phyloP scores from a whole-genome alignment of 1,140 invertebrate genomes.

The Penaeus japonicus region DNA sequence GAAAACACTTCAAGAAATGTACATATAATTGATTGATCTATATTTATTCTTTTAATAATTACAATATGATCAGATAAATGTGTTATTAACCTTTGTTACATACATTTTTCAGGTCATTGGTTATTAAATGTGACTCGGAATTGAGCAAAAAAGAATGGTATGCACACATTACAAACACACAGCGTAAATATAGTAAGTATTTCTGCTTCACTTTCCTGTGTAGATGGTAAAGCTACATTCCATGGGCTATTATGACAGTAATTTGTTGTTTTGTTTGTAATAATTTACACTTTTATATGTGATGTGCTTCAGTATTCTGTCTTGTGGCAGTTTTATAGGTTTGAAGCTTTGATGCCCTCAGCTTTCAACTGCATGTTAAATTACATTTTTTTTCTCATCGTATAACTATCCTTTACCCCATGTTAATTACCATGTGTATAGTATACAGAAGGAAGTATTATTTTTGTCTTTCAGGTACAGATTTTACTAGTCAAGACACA shows the following conservation, averaged over 20 bases:
- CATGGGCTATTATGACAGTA: not conserved
- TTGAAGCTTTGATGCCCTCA: no score
- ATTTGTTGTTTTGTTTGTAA: not conserved
- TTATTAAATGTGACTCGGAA: conserved; percentile 53
- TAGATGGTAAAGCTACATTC: not conserved
- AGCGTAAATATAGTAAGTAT: conserved; percentile 51
- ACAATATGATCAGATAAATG: not conserved
- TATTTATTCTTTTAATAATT: no score
- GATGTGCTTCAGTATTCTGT: no score
- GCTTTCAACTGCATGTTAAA: no score
- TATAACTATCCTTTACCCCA: no score
- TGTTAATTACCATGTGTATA: no score
- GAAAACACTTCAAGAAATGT: no score
- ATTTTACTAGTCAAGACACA: conserved; percentile 47
- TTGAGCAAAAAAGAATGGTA: conserved; percentile 51
- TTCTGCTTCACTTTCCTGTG: not conserved
- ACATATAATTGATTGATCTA: no score
- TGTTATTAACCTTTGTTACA: not conserved
- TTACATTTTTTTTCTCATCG: no score
- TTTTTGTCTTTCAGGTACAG: conserved; percentile 31
- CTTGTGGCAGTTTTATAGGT: no score
- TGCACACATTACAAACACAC: conserved; percentile 25
- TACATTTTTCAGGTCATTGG: conserved; percentile 28
- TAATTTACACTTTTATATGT: no score
- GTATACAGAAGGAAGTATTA: not conserved